These are phyloP conservation scores for Garra rufa DNA, from an alignment of 2,113 vertebrate species.

Conservation along the genomic window DNA sequence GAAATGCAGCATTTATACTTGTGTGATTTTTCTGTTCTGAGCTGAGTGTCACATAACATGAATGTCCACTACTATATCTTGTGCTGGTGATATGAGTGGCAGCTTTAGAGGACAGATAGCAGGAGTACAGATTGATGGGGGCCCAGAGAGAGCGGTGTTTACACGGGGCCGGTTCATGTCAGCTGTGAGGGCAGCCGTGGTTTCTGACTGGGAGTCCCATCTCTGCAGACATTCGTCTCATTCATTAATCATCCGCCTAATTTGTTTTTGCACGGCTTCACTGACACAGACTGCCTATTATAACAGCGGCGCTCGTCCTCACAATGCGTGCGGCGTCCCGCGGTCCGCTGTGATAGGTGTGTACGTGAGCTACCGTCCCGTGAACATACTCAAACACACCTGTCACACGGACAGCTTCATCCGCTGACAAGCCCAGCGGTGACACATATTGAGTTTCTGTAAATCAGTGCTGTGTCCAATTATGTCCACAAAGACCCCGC, in stretches of 20 bases:
- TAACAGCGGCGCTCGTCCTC: conserved; percentile 58
- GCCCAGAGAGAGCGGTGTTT: conserved; percentile 66
- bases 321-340: conserved; percentile 21
- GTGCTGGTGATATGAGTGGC: neutral
- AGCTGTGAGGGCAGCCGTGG: conserved; percentile 66
- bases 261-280: conserved; percentile 69
- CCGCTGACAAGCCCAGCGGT: conserved; percentile 4
- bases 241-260: conserved; percentile 90
- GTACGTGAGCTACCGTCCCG: conserved; percentile 10
- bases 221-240: conserved; percentile 78
- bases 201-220: conserved; percentile 78
- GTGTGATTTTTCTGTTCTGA: too few relatives aligned
- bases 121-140: conserved; percentile 65
- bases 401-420: conserved; percentile 39
- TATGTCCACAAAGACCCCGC: neutral
- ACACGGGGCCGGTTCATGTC: conserved; percentile 66
- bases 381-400: conserved; percentile 38
- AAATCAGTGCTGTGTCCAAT: conserved; percentile 14
- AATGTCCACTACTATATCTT: conserved; percentile 32
- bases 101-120: conserved; percentile 46
- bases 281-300: conserved; percentile 69
- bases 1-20: neutral
- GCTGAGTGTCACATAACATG: conserved; percentile 21
- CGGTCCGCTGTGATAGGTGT: conserved; percentile 36
- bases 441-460: conserved; percentile 23